Evolutionary conservation across 2,888 invertebrate genomes (phyloP).

Genomic region (Trissolcus japonicus): DNA sequence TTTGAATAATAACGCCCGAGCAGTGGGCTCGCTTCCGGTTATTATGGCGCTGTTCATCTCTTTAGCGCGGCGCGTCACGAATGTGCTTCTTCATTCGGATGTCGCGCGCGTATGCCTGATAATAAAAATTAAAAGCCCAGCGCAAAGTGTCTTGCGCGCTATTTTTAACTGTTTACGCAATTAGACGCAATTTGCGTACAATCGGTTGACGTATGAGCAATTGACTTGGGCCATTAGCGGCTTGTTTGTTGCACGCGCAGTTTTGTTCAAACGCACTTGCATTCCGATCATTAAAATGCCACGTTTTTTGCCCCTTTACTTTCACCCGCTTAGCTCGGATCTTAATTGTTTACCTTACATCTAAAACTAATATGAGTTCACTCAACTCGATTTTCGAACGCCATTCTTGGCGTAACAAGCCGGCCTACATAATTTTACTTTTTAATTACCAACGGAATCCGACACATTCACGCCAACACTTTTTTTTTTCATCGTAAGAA

Average conservation of each 20-base stretch:
- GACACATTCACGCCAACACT: background rate
- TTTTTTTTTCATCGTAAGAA: background rate
- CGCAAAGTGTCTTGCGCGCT: slow-evolving; percentile 5
- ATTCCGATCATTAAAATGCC: slow-evolving; percentile 32
- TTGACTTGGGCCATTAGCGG: slow-evolving; percentile 11
- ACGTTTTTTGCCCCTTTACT: slow-evolving; percentile 43
- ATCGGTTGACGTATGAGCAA: slow-evolving; percentile 20
- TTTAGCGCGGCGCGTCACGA: slow-evolving; percentile 34
- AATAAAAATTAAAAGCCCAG: slow-evolving; percentile 9
- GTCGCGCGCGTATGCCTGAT: slow-evolving; percentile 21
- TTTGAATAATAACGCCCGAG: slow-evolving; percentile 73
- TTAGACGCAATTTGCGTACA: slow-evolving; percentile 29
- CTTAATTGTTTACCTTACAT: slow-evolving; percentile 46
- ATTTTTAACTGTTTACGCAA: slow-evolving; percentile 18
- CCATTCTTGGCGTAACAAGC: slow-evolving; percentile 35
- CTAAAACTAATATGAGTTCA: slow-evolving; percentile 27
- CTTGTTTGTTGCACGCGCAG: slow-evolving; percentile 4
- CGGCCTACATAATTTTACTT: slow-evolving; percentile 53
- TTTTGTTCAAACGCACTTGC: slow-evolving; percentile 15
- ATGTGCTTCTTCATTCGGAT: slow-evolving; percentile 36
- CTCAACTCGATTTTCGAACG: slow-evolving; percentile 38
- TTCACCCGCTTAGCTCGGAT: slow-evolving; percentile 24
- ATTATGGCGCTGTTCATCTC: slow-evolving; percentile 61
- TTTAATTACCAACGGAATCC: slow-evolving; percentile 29
- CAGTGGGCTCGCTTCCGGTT: slow-evolving; percentile 72